phyloP scores from a whole-genome alignment of 2,797 vertebrate species.

The Mormyrops boulengeri region DNA sequence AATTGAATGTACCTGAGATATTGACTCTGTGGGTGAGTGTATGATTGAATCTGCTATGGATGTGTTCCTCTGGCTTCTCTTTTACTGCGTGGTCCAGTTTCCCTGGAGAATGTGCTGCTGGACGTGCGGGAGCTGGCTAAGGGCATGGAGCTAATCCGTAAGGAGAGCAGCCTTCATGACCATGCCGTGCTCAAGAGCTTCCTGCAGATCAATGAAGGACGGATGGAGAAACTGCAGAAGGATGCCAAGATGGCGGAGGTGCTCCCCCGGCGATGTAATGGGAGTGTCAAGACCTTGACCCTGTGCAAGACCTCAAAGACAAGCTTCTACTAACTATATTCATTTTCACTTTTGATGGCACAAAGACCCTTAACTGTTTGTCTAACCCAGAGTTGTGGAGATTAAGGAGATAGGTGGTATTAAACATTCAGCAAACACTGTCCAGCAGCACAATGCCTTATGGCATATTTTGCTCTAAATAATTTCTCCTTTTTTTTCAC shows the following conservation, averaged over 20 bases:
- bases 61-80: not conserved
- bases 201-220: conserved; percentile 71
- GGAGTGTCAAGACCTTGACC: not conserved
- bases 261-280: not conserved
- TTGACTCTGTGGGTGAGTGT: not conserved
- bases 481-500: not conserved
- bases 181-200: conserved; percentile 82
- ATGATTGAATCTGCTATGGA: not conserved
- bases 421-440: not conserved
- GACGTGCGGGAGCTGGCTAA: conserved; percentile 90
- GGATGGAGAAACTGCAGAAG: conserved; percentile 86
- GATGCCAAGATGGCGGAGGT: conserved; percentile 88
- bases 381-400: not conserved
- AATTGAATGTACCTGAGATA: not conserved
- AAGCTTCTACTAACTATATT: not conserved
- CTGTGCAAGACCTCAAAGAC: not conserved
- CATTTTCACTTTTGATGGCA: not conserved
- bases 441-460: not conserved
- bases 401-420: not conserved
- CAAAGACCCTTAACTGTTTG: not conserved
- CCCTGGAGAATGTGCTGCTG: conserved; percentile 89
- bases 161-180: conserved; percentile 85
- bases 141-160: conserved; percentile 89
- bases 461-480: not conserved
- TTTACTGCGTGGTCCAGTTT: conserved; percentile 63